Evolutionary conservation across 2,797 vertebrate species (phyloP).

Genomic region (Perodicticus potto): DNA sequence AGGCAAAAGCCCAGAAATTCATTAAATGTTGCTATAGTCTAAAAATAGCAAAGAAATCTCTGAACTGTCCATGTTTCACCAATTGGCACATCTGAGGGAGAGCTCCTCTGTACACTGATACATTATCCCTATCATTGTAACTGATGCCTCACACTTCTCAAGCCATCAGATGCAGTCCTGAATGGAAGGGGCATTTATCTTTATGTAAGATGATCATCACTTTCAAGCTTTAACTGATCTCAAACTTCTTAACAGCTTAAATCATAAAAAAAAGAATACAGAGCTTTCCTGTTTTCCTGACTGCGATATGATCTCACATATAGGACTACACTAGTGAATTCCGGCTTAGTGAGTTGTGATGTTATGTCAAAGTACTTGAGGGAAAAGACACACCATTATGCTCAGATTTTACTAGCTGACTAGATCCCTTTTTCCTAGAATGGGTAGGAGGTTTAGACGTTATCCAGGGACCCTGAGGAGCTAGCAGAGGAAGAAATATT

Average conservation of each 20-base stretch:
- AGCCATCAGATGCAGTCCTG: neutral
- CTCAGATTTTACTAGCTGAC: neutral
- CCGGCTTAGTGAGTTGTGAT: neutral
- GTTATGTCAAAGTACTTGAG: neutral
- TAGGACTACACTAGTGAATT: neutral
- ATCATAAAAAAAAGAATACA: slow-evolving; percentile 66
- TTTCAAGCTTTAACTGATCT: slow-evolving; percentile 53
- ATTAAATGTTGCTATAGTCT: slow-evolving; percentile 51
- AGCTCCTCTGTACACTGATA: neutral
- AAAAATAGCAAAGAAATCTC: neutral
- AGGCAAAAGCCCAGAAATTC: neutral
- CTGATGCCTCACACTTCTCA: slow-evolving; percentile 1
- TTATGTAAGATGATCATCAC: slow-evolving; percentile 57
- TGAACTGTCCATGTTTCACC: neutral
- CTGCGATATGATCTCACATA: neutral
- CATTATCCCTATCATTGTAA: slow-evolving; percentile 2
- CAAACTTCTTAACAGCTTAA: slow-evolving; percentile 44
- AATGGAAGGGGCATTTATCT: slow-evolving; percentile 64
- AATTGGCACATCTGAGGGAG: neutral
- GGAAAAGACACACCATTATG: neutral
- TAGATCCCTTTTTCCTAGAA: neutral
- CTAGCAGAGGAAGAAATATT: neutral
- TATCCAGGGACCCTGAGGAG: neutral
- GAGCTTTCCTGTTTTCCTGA: neutral
- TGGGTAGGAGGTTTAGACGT: neutral